phyloP scores from a whole-genome alignment of 2,113 vertebrate species.

The Hippocampus comes region DNA sequence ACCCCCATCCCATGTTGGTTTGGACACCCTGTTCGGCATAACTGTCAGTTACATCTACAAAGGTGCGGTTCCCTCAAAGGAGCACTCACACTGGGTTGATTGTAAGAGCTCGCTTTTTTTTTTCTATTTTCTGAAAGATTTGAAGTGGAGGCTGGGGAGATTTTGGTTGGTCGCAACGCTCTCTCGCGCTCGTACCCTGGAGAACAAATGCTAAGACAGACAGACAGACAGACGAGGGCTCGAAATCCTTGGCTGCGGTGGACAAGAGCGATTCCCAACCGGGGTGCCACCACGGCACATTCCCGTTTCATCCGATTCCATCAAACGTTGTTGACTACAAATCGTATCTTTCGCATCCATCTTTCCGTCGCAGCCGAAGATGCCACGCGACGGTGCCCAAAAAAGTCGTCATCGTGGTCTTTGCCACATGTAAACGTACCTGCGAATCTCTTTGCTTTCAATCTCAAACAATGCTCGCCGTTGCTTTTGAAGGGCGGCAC shows the following conservation, averaged over 20 bases:
- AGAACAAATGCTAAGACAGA: slow-evolving; percentile 45
- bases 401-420: too few relatives aligned
- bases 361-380: neutral
- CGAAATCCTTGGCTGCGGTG: slow-evolving; percentile 72
- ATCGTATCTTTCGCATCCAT: neutral
- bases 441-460: too few relatives aligned
- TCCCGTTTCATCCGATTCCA: neutral
- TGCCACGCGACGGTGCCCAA: too few relatives aligned
- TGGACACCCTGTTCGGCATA: neutral
- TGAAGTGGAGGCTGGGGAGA: neutral
- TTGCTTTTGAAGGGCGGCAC: too few relatives aligned
- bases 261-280: slow-evolving; percentile 6
- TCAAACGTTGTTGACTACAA: neutral
- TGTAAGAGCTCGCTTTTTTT: slow-evolving; percentile 29
- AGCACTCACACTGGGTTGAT: slow-evolving; percentile 23
- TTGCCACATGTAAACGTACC: too few relatives aligned
- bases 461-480: too few relatives aligned
- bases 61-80: neutral
- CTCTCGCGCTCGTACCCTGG: slow-evolving; percentile 26
- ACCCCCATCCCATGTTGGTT: neutral
- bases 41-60: neutral
- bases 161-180: slow-evolving; percentile 19
- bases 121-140: slow-evolving; percentile 12
- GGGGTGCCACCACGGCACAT: neutral
- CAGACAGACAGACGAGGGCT: slow-evolving; percentile 35